Percentiles rank a stretch among this genome's conserved stretches.
phyloP scores from a whole-genome alignment of 2,113 vertebrate genomes.

The Pygoscelis antarcticus region DNA sequence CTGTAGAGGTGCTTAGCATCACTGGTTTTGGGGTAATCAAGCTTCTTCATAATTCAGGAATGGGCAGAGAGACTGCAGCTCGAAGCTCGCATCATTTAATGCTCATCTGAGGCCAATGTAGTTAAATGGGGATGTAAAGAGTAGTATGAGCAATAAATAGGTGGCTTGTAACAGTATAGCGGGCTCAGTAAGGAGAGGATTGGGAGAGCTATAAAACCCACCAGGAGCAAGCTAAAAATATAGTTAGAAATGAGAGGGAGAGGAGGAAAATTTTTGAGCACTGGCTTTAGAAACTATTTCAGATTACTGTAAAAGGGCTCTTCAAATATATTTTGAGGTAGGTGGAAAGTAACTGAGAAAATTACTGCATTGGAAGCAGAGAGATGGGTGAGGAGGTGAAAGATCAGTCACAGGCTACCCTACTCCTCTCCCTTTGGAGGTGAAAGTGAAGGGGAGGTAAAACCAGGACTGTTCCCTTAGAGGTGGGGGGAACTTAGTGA shows the following conservation, averaged over 20 bases:
- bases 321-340: constrained; percentile 20
- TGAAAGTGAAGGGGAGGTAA: neutral
- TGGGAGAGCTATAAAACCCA: constrained; percentile 56
- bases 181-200: constrained; percentile 20
- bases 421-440: neutral
- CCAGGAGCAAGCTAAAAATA: constrained; percentile 50
- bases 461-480: neutral
- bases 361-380: neutral
- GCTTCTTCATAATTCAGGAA: neutral
- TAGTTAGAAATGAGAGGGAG: constrained; percentile 40
- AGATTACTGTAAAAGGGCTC: neutral
- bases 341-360: constrained; percentile 10
- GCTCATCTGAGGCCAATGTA: constrained; percentile 42
- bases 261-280: constrained; percentile 21
- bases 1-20: neutral
- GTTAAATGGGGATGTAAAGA: constrained; percentile 64
- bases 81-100: constrained; percentile 24
- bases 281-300: constrained; percentile 44
- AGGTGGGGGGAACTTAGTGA: neutral
- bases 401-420: neutral
- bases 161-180: constrained; percentile 54
- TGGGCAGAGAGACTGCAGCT: constrained; percentile 9
- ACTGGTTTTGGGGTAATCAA: neutral
- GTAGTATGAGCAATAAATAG: constrained; percentile 56
- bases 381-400: neutral